Base-by-base conservation (phyloP, 2,797 vertebrate species). In the Cyclopterus lumpus region DNA sequence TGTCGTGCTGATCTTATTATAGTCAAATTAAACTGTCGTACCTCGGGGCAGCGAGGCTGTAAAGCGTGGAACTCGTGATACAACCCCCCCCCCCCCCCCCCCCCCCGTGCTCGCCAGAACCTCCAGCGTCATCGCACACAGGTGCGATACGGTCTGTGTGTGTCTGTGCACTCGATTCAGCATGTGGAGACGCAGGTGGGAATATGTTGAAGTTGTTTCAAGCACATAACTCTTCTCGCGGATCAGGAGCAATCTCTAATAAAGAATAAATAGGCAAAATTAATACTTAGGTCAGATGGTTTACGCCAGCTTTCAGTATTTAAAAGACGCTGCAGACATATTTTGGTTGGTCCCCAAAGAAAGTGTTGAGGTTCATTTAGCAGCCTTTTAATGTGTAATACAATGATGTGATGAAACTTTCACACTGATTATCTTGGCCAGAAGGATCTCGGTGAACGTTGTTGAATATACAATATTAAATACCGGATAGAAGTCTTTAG, bases 1-100 rank as follows among this genome's bases (percentile, higher is more conserved):
- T 89, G 85, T 84, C 61, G 60, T 73, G 73, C 84, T 81, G 84
- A 89, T 90, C 84, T 82, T 84, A 90, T 91, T 93, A 86, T 86
- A 73, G 81, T 87, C 75, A 70, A 82, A 89, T 91, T 86, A 89
- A 93, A 86, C 75, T 77, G 88, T 86, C 83, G 57, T 70, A 81
- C 86, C 73, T 69, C 20, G 30, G 76, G 77, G 82, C 83, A n/a
- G 77, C 63, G 7, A 51, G 73, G 79, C 83, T 46, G 73, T 82
- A 87, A 87, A 88, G 72, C 26, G 53, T 78, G 67, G 75, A 77
- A 30, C 74, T 80, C 32, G 58, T 60, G 59, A 85, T 84, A 79
- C 61, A 61, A n/a, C n/a, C n/a, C n/a, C n/a, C n/a, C n/a, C n/a
- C n/a, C n/a, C n/a, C n/a, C n/a, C n/a, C n/a, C n/a, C n/a, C n/a